Conservation (phyloP, 2,888 invertebrate species). For the Trachelus tabidus region DNA sequence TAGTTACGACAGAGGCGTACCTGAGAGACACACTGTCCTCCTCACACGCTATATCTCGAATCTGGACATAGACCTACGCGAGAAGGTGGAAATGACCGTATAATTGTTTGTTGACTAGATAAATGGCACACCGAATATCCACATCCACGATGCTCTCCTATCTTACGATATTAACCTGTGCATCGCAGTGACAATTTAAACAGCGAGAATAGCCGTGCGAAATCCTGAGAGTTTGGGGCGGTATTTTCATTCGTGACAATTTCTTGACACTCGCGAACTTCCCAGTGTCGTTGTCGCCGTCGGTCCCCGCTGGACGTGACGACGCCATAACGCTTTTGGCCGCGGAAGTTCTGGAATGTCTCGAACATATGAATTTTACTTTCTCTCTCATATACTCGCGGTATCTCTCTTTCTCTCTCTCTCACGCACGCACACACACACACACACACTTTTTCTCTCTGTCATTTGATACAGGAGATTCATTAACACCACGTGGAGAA, state of each 20-base stretch:
- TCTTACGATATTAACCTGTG: not conserved
- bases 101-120: not conserved
- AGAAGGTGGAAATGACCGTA: too few species aligned
- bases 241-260: not conserved
- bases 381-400: not conserved
- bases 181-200: not conserved
- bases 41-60: not conserved
- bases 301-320: not conserved
- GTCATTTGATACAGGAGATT: not conserved
- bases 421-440: accelerated
- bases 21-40: not conserved
- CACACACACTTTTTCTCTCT: not conserved
- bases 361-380: not conserved
- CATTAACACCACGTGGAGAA: not conserved
- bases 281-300: not conserved
- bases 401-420: not conserved
- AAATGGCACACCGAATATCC: not conserved
- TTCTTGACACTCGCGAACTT: not conserved
- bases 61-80: not conserved
- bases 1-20: not conserved
- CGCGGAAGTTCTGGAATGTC: not conserved
- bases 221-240: not conserved
- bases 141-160: not conserved
- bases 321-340: not conserved
- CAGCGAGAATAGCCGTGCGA: not conserved